phyloP scores from a whole-genome alignment of 23 tunicate genomes.

The Ascidia mentula region DNA sequence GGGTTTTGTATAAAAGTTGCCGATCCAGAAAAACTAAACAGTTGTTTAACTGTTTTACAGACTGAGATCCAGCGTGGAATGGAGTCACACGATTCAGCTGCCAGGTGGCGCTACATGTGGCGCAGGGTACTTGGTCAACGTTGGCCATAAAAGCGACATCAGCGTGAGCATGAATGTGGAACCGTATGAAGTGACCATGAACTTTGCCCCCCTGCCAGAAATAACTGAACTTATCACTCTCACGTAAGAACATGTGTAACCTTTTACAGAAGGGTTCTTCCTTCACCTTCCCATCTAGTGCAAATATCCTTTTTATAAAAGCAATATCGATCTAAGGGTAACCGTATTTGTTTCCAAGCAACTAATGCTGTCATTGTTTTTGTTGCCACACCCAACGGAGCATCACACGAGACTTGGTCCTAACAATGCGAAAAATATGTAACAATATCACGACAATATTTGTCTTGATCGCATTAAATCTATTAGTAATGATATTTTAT shows the following conservation, averaged over 20 bases:
- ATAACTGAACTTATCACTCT: slow-evolving; percentile 6
- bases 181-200: not conserved
- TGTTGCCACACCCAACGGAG: no score
- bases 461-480: no score
- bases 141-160: slow-evolving; percentile 5
- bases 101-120: slow-evolving; percentile 2
- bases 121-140: not conserved
- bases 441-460: no score
- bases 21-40: no score
- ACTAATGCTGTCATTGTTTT: not conserved
- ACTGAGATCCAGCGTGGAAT: not conserved
- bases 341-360: not conserved
- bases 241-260: slow-evolving; percentile 4
- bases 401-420: no score
- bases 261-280: no score
- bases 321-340: not conserved
- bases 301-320: not conserved
- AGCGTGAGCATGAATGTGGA: not conserved
- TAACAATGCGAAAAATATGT: no score
- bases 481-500: no score
- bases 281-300: no score
- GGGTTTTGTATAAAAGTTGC: no score
- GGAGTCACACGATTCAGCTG: slow-evolving; percentile 2
- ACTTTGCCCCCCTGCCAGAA: not conserved
- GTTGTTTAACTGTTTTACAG: slow-evolving; percentile 12